Conservation (phyloP, 2,888 invertebrate species). For the Bhutanitis thaidina region DNA sequence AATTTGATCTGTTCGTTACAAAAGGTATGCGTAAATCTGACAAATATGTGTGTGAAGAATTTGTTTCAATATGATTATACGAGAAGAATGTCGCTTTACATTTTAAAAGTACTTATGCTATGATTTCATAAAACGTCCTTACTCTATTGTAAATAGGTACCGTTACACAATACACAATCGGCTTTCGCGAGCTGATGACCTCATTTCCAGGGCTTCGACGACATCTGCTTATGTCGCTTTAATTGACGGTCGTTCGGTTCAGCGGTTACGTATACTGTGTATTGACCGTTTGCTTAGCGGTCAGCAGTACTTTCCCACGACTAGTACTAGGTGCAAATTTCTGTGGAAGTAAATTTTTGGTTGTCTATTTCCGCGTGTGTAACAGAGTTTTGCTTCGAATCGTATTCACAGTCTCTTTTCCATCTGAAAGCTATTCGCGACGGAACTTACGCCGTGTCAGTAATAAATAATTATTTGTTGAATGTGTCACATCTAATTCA, state of each 20-base stretch:
- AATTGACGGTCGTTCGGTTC: conserved; percentile 1
- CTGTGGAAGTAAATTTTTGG: background rate
- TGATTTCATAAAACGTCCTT: background rate
- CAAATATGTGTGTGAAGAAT: background rate
- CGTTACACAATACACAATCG: conserved; percentile 1
- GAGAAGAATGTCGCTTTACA: background rate
- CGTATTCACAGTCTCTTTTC: too few relatives aligned
- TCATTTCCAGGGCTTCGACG: conserved; percentile 12
- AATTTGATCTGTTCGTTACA: too few relatives aligned
- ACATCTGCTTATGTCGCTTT: conserved; percentile 8
- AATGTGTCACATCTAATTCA: too few relatives aligned
- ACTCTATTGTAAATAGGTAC: background rate
- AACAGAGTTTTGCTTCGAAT: too few relatives aligned
- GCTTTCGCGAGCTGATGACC: conserved; percentile 7
- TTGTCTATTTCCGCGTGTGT: too few relatives aligned
- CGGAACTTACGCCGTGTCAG: too few relatives aligned
- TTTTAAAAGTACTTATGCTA: background rate
- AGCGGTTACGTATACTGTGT: background rate
- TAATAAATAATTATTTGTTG: too few relatives aligned
- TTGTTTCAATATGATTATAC: background rate
- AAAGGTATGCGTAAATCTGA: too few relatives aligned
- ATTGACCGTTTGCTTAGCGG: background rate
- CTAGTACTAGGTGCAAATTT: background rate
- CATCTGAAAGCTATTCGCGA: too few relatives aligned
- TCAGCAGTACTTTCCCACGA: background rate